A percentile compares a stretch with the other conserved stretches of the same genome.
phyloP scores from a whole-genome alignment of 2,113 vertebrate genomes.

The Pteropus alecto region DNA sequence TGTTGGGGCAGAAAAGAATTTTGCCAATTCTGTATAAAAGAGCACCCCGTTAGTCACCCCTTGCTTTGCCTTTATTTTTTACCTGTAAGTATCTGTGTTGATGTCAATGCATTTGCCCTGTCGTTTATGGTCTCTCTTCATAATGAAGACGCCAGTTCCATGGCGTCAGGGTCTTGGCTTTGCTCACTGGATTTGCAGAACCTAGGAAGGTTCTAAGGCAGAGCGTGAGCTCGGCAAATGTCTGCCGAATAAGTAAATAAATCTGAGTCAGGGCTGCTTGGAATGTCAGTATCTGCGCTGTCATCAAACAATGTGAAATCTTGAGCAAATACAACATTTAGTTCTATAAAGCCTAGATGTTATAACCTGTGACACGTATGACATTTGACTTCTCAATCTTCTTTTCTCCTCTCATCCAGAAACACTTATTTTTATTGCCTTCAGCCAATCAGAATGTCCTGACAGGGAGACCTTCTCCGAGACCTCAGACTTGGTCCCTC shows the following conservation, averaged over 20 bases:
- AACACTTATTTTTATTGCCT: neutral
- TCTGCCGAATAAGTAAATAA: neutral
- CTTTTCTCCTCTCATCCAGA: neutral
- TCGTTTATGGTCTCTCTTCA: neutral
- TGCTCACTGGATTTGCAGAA: neutral
- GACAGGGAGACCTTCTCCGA: neutral
- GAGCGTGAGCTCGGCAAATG: neutral
- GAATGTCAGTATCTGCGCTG: neutral
- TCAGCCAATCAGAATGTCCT: too few species aligned
- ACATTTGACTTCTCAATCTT: neutral
- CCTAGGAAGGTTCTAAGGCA: neutral
- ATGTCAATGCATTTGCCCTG: neutral
- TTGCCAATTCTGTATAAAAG: neutral
- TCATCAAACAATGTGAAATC: neutral
- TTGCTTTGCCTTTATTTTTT: neutral
- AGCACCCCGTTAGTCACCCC: fast-evolving
- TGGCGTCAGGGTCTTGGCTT: neutral
- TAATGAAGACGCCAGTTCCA: neutral
- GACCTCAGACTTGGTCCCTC: fast-evolving
- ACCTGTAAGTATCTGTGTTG: neutral
- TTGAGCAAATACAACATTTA: neutral
- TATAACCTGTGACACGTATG: fast-evolving
- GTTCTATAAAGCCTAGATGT: neutral
- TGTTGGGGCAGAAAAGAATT: neutral
- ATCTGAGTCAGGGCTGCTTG: neutral